Evolutionary conservation across 2,113 vertebrate genomes (phyloP).

Genomic region (Candoia aspera): DNA sequence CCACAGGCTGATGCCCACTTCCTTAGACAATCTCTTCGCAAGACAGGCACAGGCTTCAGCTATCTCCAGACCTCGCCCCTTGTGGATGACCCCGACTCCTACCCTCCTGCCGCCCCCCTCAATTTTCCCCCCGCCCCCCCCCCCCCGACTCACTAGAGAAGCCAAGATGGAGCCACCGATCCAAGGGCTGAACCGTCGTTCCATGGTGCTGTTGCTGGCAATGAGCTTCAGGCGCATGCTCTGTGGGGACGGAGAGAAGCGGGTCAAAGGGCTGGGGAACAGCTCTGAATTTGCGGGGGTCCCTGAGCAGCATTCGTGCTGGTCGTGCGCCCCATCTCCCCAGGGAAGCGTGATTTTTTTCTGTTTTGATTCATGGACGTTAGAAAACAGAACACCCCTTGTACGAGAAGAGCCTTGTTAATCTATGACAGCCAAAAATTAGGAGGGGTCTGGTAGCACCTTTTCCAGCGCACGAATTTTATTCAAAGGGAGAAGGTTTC

Average conservation of each 20-base stretch:
- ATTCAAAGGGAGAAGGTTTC: not conserved
- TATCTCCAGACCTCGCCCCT: not conserved
- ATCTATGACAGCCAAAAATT: not conserved
- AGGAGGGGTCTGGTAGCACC: not conserved
- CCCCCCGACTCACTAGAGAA: slow-evolving; percentile 73
- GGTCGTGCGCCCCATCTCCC: not conserved
- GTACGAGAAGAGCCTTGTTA: no score
- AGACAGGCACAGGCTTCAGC: not conserved
- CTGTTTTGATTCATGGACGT: not conserved
- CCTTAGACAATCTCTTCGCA: no score
- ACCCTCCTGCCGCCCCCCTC: no score
- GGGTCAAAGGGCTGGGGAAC: not conserved
- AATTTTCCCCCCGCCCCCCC: not conserved
- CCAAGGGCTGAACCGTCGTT: slow-evolving; percentile 83
- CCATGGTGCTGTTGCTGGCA: slow-evolving; percentile 81
- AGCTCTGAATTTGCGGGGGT: not conserved
- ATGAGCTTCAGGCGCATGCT: slow-evolving; percentile 84
- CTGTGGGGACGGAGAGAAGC: slow-evolving; percentile 41
- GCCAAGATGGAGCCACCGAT: slow-evolving; percentile 82
- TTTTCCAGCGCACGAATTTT: not conserved
- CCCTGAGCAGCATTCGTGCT: not conserved
- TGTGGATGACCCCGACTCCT: fast-evolving
- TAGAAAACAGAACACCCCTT: not conserved
- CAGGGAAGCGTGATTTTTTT: not conserved
- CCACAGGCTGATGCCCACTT: not conserved